Conservation (phyloP, 2,113 vertebrate species). For the Pungitius pungitius region DNA sequence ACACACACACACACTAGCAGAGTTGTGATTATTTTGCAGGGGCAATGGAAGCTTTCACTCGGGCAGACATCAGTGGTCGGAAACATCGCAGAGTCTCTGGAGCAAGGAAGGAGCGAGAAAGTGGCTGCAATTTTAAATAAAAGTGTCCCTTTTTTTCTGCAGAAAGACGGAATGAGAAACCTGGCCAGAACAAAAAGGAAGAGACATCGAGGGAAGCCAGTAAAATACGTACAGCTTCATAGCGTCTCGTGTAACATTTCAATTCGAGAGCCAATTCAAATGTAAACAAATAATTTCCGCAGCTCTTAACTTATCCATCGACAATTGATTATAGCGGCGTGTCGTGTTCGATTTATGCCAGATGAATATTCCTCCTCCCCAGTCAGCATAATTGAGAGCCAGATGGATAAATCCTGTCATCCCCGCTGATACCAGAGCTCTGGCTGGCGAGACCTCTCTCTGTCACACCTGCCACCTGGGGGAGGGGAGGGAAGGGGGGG, state of each 20-base stretch:
- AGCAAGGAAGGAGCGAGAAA: not conserved
- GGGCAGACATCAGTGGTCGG: too few relatives aligned
- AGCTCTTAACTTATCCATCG: slow-evolving; percentile 2
- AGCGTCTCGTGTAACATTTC: not conserved
- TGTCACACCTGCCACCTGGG: slow-evolving; percentile 39
- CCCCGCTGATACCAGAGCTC: slow-evolving; percentile 20
- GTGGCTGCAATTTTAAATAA: not conserved
- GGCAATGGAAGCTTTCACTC: too few relatives aligned
- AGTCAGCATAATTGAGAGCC: slow-evolving; percentile 11
- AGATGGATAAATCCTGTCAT: slow-evolving; percentile 37
- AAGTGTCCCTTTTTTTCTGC: not conserved
- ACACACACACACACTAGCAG: rapidly evolving
- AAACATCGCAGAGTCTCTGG: too few relatives aligned
- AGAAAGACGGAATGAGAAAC: not conserved
- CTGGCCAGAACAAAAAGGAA: not conserved
- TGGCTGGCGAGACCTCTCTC: slow-evolving; percentile 28
- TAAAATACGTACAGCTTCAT: not conserved
- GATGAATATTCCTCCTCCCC: slow-evolving; percentile 5
- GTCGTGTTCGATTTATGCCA: slow-evolving; percentile 26
- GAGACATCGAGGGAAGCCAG: not conserved
- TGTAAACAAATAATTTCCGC: not conserved
- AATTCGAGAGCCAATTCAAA: not conserved
- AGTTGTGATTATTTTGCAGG: too few relatives aligned
- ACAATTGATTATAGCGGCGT: slow-evolving; percentile 3
- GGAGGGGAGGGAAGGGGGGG: too few relatives aligned